phyloP scores from a whole-genome alignment of 2,888 invertebrate species.

The Aporophyla nigra region DNA sequence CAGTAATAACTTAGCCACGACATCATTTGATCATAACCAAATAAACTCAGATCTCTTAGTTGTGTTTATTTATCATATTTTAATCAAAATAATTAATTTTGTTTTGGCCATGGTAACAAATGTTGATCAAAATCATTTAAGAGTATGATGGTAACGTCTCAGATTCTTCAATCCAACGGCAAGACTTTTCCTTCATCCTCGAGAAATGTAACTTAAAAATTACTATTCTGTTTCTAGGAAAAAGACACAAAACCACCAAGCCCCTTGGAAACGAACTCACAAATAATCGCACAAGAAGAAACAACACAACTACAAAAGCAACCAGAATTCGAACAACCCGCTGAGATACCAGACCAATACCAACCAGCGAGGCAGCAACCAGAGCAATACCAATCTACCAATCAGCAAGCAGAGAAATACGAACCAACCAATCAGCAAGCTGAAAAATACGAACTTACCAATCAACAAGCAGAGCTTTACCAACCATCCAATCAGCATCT shows the following conservation, averaged over 20 bases:
- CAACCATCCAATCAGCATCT: constrained; percentile 65
- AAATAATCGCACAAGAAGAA: constrained; percentile 40
- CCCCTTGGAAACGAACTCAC: constrained; percentile 45
- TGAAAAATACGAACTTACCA: constrained; percentile 61
- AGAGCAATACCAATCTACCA: constrained; percentile 59
- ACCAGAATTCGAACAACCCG: constrained; percentile 69
- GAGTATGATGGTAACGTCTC: too few relatives aligned
- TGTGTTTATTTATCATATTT: too few relatives aligned
- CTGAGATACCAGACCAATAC: constrained; percentile 48
- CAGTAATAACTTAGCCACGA: too few relatives aligned
- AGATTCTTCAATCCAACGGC: too few relatives aligned
- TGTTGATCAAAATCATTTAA: too few relatives aligned
- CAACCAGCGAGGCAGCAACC: constrained; percentile 7
- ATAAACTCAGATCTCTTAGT: too few relatives aligned
- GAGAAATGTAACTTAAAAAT: too few relatives aligned
- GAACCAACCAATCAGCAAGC: constrained; percentile 64
- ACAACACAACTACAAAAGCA: constrained; percentile 16
- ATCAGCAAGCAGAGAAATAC: constrained; percentile 64
- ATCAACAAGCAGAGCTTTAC: constrained; percentile 67
- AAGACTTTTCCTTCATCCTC: too few relatives aligned
- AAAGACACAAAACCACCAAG: constrained; percentile 57
- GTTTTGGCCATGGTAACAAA: too few relatives aligned
- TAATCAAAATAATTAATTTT: too few relatives aligned
- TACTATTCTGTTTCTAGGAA: constrained; percentile 57
- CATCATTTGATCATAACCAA: too few relatives aligned